Conservation (phyloP, 2,888 invertebrate genomes). For the Amiota mariae region DNA sequence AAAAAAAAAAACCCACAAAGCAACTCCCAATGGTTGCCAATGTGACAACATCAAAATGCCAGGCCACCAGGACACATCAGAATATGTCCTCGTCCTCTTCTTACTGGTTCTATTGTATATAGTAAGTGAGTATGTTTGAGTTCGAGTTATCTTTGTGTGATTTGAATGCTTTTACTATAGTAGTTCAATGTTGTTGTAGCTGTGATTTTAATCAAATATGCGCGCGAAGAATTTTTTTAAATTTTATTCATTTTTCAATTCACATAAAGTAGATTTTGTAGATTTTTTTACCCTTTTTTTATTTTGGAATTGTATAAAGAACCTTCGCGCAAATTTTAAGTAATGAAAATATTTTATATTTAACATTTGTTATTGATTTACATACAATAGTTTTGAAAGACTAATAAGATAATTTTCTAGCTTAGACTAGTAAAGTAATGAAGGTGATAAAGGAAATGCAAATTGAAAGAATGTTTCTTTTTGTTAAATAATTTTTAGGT, state of each 20-base stretch:
- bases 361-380: too few relatives aligned
- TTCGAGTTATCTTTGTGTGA: conserved; percentile 19
- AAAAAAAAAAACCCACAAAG: conserved; percentile 10
- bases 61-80: neutral
- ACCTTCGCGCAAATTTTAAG: neutral
- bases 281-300: neutral
- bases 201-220: conserved; percentile 30
- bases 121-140: conserved; percentile 3
- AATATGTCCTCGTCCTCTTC: neutral
- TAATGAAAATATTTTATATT: neutral
- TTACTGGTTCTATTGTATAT: neutral
- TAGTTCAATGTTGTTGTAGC: neutral
- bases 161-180: conserved; percentile 19
- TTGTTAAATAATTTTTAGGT: too few relatives aligned
- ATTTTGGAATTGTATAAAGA: neutral
- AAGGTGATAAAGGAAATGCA: too few relatives aligned
- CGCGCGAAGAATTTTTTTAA: conserved; percentile 8
- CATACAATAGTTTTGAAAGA: too few relatives aligned
- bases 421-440: too few relatives aligned
- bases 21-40: conserved; percentile 23
- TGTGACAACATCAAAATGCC: neutral
- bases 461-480: too few relatives aligned
- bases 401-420: too few relatives aligned
- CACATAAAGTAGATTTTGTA: neutral
- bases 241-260: neutral